These are phyloP conservation scores for Colinus virginianus DNA, from an alignment of 2,113 vertebrate species.

Conservation along the genomic window DNA sequence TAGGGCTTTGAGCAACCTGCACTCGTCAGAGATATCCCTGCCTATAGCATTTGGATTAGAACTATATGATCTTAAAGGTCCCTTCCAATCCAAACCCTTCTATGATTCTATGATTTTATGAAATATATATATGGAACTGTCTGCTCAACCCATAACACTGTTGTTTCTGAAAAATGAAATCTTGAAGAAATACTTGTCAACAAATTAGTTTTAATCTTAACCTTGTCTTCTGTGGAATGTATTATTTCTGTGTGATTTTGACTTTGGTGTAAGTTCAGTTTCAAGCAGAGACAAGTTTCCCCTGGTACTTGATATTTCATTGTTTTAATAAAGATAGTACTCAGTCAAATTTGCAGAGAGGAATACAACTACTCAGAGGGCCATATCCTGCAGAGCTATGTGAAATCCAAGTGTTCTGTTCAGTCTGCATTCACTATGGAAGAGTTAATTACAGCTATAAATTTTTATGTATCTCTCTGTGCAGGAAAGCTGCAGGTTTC, in stretches of 20 bases:
- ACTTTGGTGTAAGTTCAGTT: background rate
- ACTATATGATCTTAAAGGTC: too few species aligned
- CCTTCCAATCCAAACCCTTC: too few species aligned
- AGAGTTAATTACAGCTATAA: background rate
- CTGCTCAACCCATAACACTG: background rate
- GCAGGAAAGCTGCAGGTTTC: background rate
- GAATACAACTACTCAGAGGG: background rate
- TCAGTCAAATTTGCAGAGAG: background rate
- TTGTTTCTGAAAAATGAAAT: background rate
- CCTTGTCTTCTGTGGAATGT: background rate
- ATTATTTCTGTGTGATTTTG: background rate
- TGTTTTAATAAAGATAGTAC: slow-evolving; percentile 25
- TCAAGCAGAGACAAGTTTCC: background rate
- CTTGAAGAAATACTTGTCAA: background rate
- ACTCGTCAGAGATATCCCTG: too few species aligned
- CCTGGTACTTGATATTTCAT: background rate
- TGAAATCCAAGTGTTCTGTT: background rate
- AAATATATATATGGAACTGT: background rate
- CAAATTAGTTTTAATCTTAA: background rate
- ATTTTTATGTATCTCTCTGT: background rate
- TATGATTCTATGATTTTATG: too few species aligned
- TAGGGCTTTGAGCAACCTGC: too few species aligned
- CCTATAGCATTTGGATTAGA: too few species aligned
- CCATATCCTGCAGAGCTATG: background rate
- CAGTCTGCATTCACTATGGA: background rate